Percentiles rank a stretch among this genome's conserved stretches.
These are phyloP conservation scores for Meiosimyza platycephala DNA, from an alignment of 2,888 invertebrate genomes.

Conservation along the genomic window DNA sequence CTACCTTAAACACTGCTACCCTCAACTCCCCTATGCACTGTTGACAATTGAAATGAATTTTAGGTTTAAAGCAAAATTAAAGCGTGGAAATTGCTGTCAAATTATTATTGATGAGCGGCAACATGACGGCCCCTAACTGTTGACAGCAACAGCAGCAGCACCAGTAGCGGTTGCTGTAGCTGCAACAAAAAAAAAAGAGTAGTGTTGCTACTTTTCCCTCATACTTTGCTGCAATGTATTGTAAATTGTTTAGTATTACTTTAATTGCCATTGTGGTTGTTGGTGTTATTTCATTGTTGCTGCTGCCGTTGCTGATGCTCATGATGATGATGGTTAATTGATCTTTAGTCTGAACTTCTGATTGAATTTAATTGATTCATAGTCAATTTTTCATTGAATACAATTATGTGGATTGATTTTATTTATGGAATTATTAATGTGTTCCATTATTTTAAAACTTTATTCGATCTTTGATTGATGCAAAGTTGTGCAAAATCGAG, in stretches of 20 bases:
- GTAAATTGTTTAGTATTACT: no score
- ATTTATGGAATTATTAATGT: constrained; percentile 13
- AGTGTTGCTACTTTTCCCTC: no score
- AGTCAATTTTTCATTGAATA: constrained; percentile 24
- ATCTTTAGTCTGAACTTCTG: constrained; percentile 24
- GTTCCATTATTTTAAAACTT: constrained; percentile 6
- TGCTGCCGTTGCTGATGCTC: neutral
- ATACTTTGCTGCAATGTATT: no score
- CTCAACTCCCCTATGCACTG: neutral
- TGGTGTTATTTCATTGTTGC: neutral
- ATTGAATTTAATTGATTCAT: constrained; percentile 35
- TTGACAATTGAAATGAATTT: constrained; percentile 14
- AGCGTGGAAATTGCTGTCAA: constrained; percentile 26
- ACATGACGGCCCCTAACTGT: neutral
- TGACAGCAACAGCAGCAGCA: neutral
- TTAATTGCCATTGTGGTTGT: no score
- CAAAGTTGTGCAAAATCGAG: no score
- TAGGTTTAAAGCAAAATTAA: neutral
- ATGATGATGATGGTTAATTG: constrained; percentile 18
- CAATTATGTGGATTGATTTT: constrained; percentile 8
- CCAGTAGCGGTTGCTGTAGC: no score
- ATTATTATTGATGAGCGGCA: constrained; percentile 26
- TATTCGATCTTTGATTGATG: neutral
- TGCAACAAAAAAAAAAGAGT: no score
- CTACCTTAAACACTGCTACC: neutral